Evolutionary conservation across 2,888 invertebrate species (phyloP).

Genomic region (Molanna angustata): DNA sequence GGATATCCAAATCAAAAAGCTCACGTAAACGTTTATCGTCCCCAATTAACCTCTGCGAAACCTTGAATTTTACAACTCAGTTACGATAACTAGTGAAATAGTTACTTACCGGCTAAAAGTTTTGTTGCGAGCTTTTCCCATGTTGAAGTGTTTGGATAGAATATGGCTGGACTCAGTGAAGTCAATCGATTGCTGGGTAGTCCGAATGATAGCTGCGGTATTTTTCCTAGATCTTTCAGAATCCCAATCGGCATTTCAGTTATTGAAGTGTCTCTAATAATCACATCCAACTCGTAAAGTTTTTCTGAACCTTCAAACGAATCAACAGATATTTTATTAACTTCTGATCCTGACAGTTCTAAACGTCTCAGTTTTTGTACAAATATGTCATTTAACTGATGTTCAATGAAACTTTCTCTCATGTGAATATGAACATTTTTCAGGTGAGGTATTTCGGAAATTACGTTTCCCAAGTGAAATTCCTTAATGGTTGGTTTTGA

Average conservation of each 20-base stretch:
- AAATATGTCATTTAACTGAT: conserved; percentile 73
- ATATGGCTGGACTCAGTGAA: conserved; percentile 76
- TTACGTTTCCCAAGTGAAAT: conserved; percentile 67
- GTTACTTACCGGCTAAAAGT: conserved; percentile 68
- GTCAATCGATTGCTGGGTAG: conserved; percentile 77
- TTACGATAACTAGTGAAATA: too few relatives aligned
- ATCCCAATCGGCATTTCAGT: conserved; percentile 77
- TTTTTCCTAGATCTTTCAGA: conserved; percentile 71
- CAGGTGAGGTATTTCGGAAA: conserved; percentile 69
- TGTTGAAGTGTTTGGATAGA: conserved; percentile 81
- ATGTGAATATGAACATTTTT: conserved; percentile 75
- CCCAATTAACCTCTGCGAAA: too few relatives aligned
- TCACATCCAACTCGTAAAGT: conserved; percentile 72
- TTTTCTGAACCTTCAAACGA: conserved; percentile 73
- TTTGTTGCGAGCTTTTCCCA: conserved; percentile 91
- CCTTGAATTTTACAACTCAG: too few relatives aligned
- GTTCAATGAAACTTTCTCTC: conserved; percentile 67
- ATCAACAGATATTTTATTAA: conserved; percentile 70
- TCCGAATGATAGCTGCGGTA: conserved; percentile 79
- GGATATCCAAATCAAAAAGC: too few relatives aligned
- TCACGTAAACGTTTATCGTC: too few relatives aligned
- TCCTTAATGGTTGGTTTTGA: conserved; percentile 75
- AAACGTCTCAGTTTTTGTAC: conserved; percentile 76
- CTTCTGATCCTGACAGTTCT: conserved; percentile 73
- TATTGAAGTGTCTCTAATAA: conserved; percentile 74